Evolutionary conservation across 2,797 vertebrate genomes (phyloP).

Genomic region (Channa striata): DNA sequence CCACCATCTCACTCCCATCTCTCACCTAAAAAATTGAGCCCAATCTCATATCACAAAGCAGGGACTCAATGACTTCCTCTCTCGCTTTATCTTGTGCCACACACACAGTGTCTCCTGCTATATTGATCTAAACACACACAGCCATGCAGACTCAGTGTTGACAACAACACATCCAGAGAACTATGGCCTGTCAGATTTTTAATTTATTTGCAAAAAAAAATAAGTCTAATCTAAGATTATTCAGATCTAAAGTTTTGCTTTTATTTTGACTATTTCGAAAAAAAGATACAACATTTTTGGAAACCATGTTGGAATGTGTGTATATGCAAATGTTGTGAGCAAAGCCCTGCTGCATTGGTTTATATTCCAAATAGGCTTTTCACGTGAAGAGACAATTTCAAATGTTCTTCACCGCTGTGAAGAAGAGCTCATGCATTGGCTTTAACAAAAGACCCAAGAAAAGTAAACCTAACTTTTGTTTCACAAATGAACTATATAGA

Average conservation of each 20-base stretch:
- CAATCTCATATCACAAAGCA: slow-evolving; percentile 26
- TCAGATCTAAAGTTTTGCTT: slow-evolving; percentile 51
- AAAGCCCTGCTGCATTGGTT: slow-evolving; percentile 28
- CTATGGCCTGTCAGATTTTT: slow-evolving; percentile 72
- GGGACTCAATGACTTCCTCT: slow-evolving; percentile 57
- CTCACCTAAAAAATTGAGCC: not conserved
- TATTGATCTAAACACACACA: slow-evolving; percentile 37
- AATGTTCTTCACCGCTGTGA: slow-evolving; percentile 42
- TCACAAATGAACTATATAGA: slow-evolving; percentile 47
- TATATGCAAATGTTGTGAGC: slow-evolving; percentile 38
- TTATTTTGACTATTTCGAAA: slow-evolving; percentile 41
- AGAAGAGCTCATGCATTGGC: slow-evolving; percentile 25
- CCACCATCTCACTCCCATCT: not conserved
- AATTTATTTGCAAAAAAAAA: slow-evolving; percentile 82
- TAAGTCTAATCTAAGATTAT: slow-evolving; percentile 49
- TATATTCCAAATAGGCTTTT: slow-evolving; percentile 32
- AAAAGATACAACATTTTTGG: slow-evolving; percentile 38
- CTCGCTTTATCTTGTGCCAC: slow-evolving; percentile 50
- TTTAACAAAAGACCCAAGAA: slow-evolving; percentile 68
- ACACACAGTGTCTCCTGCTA: slow-evolving; percentile 47
- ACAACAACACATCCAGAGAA: slow-evolving; percentile 61
- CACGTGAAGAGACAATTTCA: slow-evolving; percentile 17
- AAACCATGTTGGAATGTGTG: slow-evolving; percentile 34
- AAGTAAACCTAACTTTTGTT: slow-evolving; percentile 55
- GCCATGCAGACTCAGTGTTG: slow-evolving; percentile 66